These are phyloP conservation scores for Hemithea aestivaria DNA, from an alignment of 2,888 invertebrate species.

Conservation along the genomic window DNA sequence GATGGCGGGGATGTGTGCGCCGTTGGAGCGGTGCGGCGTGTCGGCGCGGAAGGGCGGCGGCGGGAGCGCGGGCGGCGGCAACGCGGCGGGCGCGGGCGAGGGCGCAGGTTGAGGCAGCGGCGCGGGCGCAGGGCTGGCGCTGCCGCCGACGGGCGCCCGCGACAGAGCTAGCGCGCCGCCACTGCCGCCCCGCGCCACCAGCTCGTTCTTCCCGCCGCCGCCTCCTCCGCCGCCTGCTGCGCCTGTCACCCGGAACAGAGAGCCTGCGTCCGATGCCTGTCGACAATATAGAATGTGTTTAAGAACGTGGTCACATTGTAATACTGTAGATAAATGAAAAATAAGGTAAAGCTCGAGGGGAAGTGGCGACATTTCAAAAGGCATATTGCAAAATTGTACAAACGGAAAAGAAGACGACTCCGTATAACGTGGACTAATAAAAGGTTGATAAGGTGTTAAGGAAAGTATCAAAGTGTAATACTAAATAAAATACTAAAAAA, in stretches of 20 bases:
- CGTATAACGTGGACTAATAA: too few species aligned
- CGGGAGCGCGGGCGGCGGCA: constrained; percentile 82
- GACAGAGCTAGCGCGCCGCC: constrained; percentile 80
- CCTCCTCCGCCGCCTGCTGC: constrained; percentile 76
- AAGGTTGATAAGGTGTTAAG: too few species aligned
- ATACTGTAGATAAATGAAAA: too few species aligned
- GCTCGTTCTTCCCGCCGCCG: constrained; percentile 81
- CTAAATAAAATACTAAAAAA: too few species aligned
- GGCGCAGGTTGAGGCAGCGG: constrained; percentile 84
- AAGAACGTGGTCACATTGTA: too few species aligned
- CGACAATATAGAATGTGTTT: constrained; percentile 22
- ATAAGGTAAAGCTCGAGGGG: too few species aligned
- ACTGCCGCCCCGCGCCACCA: constrained; percentile 83
- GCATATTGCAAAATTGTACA: too few species aligned
- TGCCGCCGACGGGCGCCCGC: constrained; percentile 80
- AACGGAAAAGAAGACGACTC: too few species aligned
- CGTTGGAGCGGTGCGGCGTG: constrained; percentile 60
- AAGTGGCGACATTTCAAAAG: too few species aligned
- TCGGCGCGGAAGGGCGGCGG: constrained; percentile 81
- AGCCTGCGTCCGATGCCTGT: constrained; percentile 68
- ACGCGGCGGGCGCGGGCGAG: constrained; percentile 84
- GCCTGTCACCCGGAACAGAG: constrained; percentile 76
- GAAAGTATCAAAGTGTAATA: too few species aligned
- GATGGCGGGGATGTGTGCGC: constrained; percentile 68
- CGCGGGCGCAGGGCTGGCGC: constrained; percentile 81